Evolutionary conservation across 2,888 invertebrate genomes (phyloP), one percentile per base, ranked within the genome.

Genomic region (Oxyteleia sp.): DNA sequence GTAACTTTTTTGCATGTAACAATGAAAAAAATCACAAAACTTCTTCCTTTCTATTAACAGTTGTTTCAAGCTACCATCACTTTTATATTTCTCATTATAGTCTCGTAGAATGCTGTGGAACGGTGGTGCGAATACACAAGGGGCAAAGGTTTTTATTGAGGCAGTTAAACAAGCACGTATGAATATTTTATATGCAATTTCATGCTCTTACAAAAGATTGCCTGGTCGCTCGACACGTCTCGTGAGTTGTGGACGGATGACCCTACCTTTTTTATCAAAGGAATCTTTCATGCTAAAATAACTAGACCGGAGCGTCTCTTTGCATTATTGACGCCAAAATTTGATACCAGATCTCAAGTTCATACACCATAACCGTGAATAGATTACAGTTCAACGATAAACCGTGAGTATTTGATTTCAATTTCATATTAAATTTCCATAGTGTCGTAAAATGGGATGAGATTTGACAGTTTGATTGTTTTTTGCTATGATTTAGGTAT

Each of bases 111-210:
- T 57, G 15, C 23, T 29, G 47, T 61, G 68, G 61, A 68, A 68
- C 41, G 63, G 63, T 71, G 69, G 69, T 43, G 63, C 35, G 55
- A 79, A 79, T 47, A 23, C 41, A 68, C 53, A 10, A n/a, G 63
- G 63, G 69, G 20, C 38, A 10, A 35, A 43, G 59, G 59, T 64
- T 72, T 80, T 72, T 80, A 80, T 80, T 71, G 66, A 64, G 59
- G 57, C 72, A 80, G 72, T 80, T 80, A 72, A 80, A 80, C 80
- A 80, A 80, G 72, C 80, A 80, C 16, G 72, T 20, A 57, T 69
- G 69, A 75, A 82, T 82, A 75, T 71, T 82, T 82, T 47, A 75
- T 63, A 75, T 20, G 82, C 82, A 82, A 82, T 82, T 82, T 75
- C 82, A 69, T 57, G 57, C 55, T 32, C 59, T 59, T 35, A 74